Evolutionary conservation across 2,888 invertebrate genomes (phyloP), one percentile per base, ranked within the genome.

Genomic region (Philereme transversata): DNA sequence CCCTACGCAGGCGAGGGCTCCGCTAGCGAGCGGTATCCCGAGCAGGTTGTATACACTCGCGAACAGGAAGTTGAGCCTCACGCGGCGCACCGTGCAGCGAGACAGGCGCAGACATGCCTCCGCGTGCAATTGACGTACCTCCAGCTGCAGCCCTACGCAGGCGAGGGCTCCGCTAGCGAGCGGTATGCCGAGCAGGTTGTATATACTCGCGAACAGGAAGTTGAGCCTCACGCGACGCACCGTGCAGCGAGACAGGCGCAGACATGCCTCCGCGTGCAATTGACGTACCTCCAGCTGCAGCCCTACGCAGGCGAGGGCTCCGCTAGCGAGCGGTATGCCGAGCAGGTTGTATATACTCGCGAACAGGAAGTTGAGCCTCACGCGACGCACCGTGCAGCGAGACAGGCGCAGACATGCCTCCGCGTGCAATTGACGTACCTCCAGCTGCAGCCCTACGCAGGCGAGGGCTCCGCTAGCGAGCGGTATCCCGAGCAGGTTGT

Each of bases 251-350:
- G 22, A 22, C 22, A 22, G 22, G 1, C 22, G 22, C 22, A 22
- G n/a, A n/a, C n/a, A 22, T 22, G 22, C 22, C 22, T 22, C 22
- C n/a, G n/a, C n/a, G 22, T 22, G 22, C 22, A 22, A 3, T 22
- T 2, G 22, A 22, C 9, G 11, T 22, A 94, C 94, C 83, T 95
- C 95, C 47, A 97, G 83, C 73, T 95, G 95, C 55, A 98, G 90
- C 0, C 97, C 97, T 67, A 95, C 94, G 36, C 95, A 94, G 47
- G 96, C 96, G 74, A 97, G 96, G 5, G 95, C 95, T 9, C 99
- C 99, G 58, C 99, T 99, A 1, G 99, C 99, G 57, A 99, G 93
- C 0, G 99, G 99, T 67, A 99, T 99, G 22, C 99, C 99, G 64
- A 98, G 89, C 54, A 99, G 78, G 91, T 99, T 99, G 92, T 99